Conservation (phyloP, 2,113 vertebrate genomes). For the Pyxicephalus adspersus region DNA sequence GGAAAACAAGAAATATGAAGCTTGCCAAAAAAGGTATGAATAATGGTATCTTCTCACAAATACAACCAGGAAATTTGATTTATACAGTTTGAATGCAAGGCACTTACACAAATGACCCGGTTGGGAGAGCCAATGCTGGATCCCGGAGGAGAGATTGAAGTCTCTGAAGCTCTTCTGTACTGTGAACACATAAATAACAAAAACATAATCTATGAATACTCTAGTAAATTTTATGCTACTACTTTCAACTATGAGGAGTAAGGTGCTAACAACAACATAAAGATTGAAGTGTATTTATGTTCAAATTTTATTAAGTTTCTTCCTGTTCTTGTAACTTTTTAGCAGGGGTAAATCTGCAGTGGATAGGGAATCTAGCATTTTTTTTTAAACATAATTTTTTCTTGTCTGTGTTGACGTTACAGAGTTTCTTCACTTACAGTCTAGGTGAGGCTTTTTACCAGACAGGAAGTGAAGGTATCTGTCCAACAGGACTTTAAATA, state of each 20-base stretch:
- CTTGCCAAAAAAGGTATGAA: background rate
- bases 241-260: background rate
- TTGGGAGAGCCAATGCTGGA: conserved; percentile 95
- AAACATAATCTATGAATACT: background rate
- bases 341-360: no score
- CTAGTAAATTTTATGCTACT: background rate
- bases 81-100: conserved; percentile 6
- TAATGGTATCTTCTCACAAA: background rate
- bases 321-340: no score
- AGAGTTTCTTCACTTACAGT: no score
- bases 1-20: background rate
- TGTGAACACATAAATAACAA: conserved; percentile 68
- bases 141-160: conserved; percentile 94
- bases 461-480: no score
- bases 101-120: conserved; percentile 95
- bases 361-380: no score
- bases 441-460: no score
- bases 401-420: no score
- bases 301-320: no score
- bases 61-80: background rate
- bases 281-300: no score
- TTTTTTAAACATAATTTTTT: no score
- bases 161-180: conserved; percentile 94
- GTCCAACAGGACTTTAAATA: no score
- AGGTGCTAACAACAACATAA: background rate